Evolutionary conservation across 2,113 vertebrate species (phyloP), one percentile per base, ranked within the genome.

Genomic region (Accipiter virgatus): DNA sequence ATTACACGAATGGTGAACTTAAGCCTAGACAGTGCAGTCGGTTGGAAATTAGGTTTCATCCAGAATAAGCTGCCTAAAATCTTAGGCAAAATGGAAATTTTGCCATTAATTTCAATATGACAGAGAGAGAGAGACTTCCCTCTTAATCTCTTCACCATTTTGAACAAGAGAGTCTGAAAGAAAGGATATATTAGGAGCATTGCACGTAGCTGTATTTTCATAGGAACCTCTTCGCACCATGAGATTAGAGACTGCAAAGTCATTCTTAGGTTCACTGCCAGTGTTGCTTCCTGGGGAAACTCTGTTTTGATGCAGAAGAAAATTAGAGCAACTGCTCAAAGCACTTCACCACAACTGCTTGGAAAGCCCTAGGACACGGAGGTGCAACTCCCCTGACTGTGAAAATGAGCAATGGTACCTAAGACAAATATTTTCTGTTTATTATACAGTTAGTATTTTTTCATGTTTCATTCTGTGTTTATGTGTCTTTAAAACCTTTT

Each of bases 191-290:
- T 13, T 56, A 70, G 26, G 12, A 81, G 9, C 0, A 0, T 2
- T 75, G 48, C 13, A 38, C 19, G 48, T 53, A 4, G n/a, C 27
- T 47, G 17, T 66, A 27, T 82, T 71, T 67, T 61, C 48, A 65
- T 2, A 25, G 16, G 23, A 90, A 43, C 10, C n/a, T 92, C 63
- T 81, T 1, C 0, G 22, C 17, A 65, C 3, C 17, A 14, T 0
- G 2, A 38, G 22, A 84, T 34, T 25, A 72, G 36, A 84, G 40
- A 42, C 23, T 62, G 72, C 5, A 55, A 56, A 77, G 14, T 83
- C 85, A 75, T 14, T 29, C 10, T 56, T 32, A n/a, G 22, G 11
- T 62, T 82, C 32, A 29, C 13, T 87, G 48, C 17, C 58, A 38
- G 0, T 13, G 43, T 4, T 48, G 16, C 16, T 89, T 66, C 59